Conservation (phyloP, 35 echinoderm and acorn worm species). For the Lytechinus pictus region DNA sequence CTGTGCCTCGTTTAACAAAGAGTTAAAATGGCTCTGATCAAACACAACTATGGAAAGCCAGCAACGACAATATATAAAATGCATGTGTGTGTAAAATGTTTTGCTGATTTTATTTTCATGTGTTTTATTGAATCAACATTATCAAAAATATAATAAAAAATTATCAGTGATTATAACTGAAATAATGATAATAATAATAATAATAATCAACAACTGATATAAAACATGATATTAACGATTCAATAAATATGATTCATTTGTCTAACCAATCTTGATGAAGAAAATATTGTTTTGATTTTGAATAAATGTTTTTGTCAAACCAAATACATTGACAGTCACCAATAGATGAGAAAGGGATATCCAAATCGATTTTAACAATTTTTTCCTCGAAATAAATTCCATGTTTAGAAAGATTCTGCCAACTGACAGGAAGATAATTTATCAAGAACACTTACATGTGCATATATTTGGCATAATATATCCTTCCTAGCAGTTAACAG, state of each 20-base stretch:
- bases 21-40: no score
- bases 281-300: constrained; percentile 12
- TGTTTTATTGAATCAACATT: no score
- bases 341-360: not conserved
- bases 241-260: not conserved
- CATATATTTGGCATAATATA: not conserved
- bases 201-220: no score
- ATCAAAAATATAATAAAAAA: no score
- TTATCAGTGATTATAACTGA: no score
- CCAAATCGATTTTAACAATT: not conserved
- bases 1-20: no score
- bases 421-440: not conserved
- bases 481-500: not conserved
- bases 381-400: not conserved
- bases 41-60: no score
- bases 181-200: no score
- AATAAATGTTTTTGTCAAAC: not conserved
- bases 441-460: not conserved
- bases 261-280: not conserved
- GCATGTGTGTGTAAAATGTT: no score
- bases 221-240: no score
- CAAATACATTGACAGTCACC: not conserved
- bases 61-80: no score
- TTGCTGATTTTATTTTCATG: no score
- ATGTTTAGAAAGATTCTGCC: not conserved